A percentile compares a stretch with the other conserved stretches of the same genome.
Conservation (phyloP, 2,797 vertebrate genomes). For the Acipenser transmontanus region DNA sequence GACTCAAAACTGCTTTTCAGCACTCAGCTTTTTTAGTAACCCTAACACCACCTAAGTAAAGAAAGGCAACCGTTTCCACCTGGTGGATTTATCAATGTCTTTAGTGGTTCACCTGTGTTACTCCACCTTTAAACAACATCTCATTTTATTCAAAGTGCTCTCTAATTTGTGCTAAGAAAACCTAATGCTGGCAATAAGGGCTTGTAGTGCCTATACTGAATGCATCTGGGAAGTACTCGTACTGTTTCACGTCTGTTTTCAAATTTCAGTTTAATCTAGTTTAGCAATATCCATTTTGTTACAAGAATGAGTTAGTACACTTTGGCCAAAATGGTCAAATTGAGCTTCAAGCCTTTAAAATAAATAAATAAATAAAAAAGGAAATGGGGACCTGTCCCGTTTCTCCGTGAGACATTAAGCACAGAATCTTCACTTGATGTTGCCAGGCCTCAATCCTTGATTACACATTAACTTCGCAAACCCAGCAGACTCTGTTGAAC, state of each 20-base stretch:
- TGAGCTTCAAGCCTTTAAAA: too few species aligned
- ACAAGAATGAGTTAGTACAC: too few species aligned
- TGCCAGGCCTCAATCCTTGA: not conserved
- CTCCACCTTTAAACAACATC: constrained; percentile 3
- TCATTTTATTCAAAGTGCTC: not conserved
- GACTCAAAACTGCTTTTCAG: not conserved
- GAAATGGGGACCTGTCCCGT: too few species aligned
- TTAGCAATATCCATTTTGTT: too few species aligned
- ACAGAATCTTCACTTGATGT: too few species aligned
- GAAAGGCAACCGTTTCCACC: not conserved
- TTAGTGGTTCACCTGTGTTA: not conserved
- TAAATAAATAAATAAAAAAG: too few species aligned
- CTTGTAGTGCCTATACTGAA: too few species aligned
- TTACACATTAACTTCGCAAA: not conserved
- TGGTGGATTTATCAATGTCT: not conserved
- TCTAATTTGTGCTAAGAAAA: not conserved
- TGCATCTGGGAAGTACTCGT: too few species aligned
- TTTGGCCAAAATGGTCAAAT: too few species aligned
- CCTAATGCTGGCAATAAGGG: not conserved
- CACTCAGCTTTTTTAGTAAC: not conserved
- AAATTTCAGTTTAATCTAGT: too few species aligned
- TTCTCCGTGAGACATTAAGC: too few species aligned
- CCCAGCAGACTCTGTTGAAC: not conserved
- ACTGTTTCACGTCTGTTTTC: too few species aligned
- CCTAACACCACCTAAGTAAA: not conserved